phyloP scores from a whole-genome alignment of 2,888 invertebrate genomes.

The Gryllus longicercus region DNA sequence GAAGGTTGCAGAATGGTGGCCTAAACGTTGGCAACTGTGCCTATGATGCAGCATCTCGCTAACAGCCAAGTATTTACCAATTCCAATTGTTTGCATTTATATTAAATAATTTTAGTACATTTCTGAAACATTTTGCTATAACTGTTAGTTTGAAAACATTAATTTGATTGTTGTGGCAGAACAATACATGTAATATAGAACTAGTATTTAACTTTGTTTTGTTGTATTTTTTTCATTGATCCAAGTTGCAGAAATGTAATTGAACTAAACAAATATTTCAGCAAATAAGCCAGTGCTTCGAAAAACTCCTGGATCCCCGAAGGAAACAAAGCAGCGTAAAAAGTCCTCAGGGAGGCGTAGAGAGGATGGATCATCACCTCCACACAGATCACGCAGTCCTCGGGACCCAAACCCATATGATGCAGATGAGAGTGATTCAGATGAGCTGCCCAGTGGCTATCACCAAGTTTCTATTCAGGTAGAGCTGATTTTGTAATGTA shows the following conservation, averaged over 20 bases:
- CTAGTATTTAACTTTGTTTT: neutral
- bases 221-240: neutral
- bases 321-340: constrained; percentile 42
- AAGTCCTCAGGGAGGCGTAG: constrained; percentile 44
- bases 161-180: neutral
- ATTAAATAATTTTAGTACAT: neutral
- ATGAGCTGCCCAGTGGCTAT: constrained; percentile 64
- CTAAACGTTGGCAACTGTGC: no score
- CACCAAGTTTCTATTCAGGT: constrained; percentile 75
- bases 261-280: neutral
- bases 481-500: neutral
- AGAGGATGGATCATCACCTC: constrained; percentile 40
- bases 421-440: constrained; percentile 58
- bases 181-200: neutral
- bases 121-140: neutral
- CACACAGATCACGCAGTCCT: constrained; percentile 38
- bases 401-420: constrained; percentile 44
- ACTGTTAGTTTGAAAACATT: neutral
- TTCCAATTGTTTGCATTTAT: no score
- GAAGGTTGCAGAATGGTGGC: no score
- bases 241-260: neutral
- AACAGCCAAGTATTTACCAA: no score
- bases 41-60: no score
- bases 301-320: constrained; percentile 44
- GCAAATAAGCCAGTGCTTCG: neutral